phyloP scores from a whole-genome alignment of 2,797 vertebrate genomes.

The Artibeus lituratus region DNA sequence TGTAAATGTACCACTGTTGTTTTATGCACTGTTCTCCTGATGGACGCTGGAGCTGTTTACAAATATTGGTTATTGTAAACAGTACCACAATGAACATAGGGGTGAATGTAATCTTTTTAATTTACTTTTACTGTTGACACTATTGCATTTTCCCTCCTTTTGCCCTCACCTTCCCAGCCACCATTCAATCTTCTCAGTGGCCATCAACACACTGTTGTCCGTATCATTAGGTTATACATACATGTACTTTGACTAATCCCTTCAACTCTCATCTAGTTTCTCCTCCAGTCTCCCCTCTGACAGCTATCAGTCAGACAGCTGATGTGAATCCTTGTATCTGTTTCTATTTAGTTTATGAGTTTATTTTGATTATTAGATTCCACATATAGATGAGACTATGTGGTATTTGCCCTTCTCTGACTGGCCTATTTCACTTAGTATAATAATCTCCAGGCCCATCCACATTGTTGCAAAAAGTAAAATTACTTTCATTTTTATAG shows the following conservation, averaged over 20 bases:
- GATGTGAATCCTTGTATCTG: neutral
- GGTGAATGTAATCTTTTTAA: neutral
- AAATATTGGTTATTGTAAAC: no score
- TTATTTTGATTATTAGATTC: neutral
- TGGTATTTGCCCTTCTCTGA: neutral
- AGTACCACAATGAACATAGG: neutral
- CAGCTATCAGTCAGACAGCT: neutral
- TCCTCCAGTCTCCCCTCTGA: neutral
- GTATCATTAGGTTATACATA: neutral
- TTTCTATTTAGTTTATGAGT: neutral
- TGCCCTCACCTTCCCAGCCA: neutral
- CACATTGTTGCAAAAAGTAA: neutral
- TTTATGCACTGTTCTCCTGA: no score
- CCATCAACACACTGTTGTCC: neutral
- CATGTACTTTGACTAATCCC: neutral
- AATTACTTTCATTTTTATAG: neutral
- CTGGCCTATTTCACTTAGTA: neutral
- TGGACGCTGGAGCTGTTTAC: no score
- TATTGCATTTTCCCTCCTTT: neutral
- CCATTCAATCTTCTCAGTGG: neutral
- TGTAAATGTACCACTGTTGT: no score
- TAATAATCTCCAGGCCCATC: neutral
- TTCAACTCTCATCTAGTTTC: no score
- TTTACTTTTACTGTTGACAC: neutral
- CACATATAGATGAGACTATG: neutral